Base-by-base conservation (phyloP, 2,888 invertebrate species). In the Heteropelma amictum region DNA sequence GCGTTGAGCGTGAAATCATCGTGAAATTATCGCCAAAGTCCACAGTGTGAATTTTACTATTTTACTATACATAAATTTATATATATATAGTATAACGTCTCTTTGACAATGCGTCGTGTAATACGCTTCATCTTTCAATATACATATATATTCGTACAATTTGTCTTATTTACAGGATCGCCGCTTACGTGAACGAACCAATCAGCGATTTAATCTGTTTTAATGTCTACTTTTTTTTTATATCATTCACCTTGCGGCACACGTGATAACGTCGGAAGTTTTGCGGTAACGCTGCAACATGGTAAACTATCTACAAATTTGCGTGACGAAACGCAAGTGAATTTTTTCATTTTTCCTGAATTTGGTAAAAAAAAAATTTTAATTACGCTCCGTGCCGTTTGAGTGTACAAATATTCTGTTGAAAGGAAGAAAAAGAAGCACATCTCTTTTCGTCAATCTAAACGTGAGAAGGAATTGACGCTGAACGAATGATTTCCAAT, bases 101-200 rank as follows among this genome's bases (percentile, higher is more conserved):
- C 33, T 69, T 21, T 35, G 45, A 30, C 51, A 26, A 21, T 42
- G 21, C 26, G 17, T 14, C 33, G 12, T 35, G 12, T 33, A 19
- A 8, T 6, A 19, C 38, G 26, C 49, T 30, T 40, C 1, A 58
- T 49, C 26, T 61, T 47, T 47, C 42, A 38, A 47, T 61, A 12
- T 47, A 12, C 65, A 74, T 58, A 38, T 74, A 69, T 64, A 69
- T 58, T 19, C 45, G 63, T 74, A 68, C 10, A 47, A 47, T 40
- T 58, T 40, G 21, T 70, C 21, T 74, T 74, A 74, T 74, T 64
- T 74, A 74, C 74, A 74, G 14, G 12, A 10, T 56, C 38, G 17
- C 47, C 49, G 56, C 56, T 35, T 56, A 72, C 19, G 23, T 35
- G n/a, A 42, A 40, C 47, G 33, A 40, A 49, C 40, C 35, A 56